These are phyloP conservation scores for Hetaerina titia DNA, from an alignment of 2,888 invertebrate genomes.

Conservation along the genomic window DNA sequence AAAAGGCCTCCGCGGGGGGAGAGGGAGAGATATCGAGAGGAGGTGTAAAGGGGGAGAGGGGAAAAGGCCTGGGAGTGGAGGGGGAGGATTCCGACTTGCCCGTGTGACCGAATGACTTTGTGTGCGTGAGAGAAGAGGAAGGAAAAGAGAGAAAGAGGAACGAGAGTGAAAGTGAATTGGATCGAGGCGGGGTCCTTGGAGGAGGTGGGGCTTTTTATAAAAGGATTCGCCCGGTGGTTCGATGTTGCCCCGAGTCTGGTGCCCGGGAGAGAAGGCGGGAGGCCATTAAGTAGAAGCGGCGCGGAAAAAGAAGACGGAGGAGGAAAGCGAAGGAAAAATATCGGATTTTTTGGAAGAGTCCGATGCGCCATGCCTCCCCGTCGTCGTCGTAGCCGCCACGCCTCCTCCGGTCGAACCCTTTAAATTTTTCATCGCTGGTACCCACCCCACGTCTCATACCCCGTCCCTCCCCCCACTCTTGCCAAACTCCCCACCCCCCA, in stretches of 20 bases:
- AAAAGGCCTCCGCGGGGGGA: background rate
- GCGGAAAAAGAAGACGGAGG: background rate
- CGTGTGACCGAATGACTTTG: background rate
- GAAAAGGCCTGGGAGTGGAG: background rate
- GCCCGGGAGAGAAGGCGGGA: background rate
- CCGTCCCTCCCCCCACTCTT: background rate
- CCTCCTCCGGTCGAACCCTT: slow-evolving; percentile 24
- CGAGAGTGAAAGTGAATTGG: slow-evolving; percentile 11
- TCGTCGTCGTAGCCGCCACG: background rate
- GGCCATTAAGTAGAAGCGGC: background rate
- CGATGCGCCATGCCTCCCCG: background rate
- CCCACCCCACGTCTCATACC: background rate
- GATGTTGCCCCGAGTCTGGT: background rate
- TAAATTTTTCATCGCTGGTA: slow-evolving; percentile 18
- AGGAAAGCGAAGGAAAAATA: background rate
- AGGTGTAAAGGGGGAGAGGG: background rate
- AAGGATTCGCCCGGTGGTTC: background rate
- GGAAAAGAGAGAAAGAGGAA: background rate
- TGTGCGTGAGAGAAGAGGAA: background rate
- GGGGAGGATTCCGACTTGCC: background rate
- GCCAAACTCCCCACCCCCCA: background rate
- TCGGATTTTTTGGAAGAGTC: background rate
- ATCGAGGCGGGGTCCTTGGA: background rate
- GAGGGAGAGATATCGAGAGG: background rate
- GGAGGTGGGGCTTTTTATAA: background rate